A percentile compares a stretch with the other conserved stretches of the same genome.
These are phyloP conservation scores for Epinotia ramella DNA, from an alignment of 2,888 invertebrate species.

Conservation along the genomic window DNA sequence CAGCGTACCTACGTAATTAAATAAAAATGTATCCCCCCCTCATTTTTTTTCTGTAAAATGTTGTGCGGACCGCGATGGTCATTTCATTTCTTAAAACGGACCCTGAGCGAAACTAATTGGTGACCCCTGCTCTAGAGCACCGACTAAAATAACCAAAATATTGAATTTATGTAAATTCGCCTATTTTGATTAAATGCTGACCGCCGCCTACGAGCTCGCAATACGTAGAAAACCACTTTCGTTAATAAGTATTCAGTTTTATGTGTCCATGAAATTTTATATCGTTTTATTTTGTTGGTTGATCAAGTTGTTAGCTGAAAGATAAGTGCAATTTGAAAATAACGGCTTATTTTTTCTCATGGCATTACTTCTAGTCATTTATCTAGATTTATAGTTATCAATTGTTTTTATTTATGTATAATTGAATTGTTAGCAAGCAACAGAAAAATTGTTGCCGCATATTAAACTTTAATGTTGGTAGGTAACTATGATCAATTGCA, in stretches of 20 bases:
- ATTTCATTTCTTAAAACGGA: too few species aligned
- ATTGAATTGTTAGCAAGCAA: neutral
- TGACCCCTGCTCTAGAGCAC: too few species aligned
- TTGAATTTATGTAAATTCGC: slow-evolving; percentile 35
- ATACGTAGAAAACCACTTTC: slow-evolving; percentile 29
- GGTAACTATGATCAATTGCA: neutral
- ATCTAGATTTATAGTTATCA: neutral
- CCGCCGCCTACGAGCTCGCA: neutral
- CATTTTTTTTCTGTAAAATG: too few species aligned
- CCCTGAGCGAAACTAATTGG: too few species aligned
- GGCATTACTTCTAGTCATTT: neutral
- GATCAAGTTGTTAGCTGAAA: slow-evolving; percentile 7
- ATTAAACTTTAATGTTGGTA: neutral
- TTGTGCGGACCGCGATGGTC: too few species aligned
- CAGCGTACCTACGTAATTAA: too few species aligned
- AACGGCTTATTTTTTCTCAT: neutral
- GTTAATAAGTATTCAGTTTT: slow-evolving; percentile 22
- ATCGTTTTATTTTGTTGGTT: slow-evolving; percentile 22
- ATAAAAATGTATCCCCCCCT: too few species aligned
- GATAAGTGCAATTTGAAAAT: neutral
- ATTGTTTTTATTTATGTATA: neutral
- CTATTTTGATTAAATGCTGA: slow-evolving; percentile 20
- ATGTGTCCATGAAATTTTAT: slow-evolving; percentile 21
- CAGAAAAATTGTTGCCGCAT: neutral
- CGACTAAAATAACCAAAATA: slow-evolving; percentile 14